Conservation (phyloP, 1,140 invertebrate genomes). For the Frieseomelitta varia region DNA sequence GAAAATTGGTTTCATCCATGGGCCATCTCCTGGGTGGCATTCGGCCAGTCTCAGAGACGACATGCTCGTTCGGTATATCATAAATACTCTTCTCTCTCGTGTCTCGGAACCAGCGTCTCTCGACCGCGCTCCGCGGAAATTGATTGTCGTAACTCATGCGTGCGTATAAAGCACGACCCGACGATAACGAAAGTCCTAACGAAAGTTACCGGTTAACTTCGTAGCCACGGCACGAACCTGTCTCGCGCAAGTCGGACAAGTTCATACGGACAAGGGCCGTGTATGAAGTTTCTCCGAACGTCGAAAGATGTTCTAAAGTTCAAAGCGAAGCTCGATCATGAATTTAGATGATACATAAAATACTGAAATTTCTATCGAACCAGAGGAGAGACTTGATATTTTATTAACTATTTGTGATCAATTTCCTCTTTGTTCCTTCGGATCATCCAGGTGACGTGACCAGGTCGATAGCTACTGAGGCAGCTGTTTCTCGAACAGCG, state of each 20-base stretch:
- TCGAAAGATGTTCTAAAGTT: neutral
- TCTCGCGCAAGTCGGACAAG: neutral
- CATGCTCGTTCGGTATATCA: conserved; percentile 63
- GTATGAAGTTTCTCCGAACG: neutral
- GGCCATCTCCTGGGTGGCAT: conserved; percentile 74
- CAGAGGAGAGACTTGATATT: neutral
- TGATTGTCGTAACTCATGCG: conserved; percentile 54
- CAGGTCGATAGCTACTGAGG: neutral
- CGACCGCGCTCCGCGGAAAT: conserved; percentile 52
- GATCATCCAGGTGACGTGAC: neutral
- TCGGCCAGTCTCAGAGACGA: conserved; percentile 60
- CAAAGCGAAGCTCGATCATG: neutral
- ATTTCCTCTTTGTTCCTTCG: neutral
- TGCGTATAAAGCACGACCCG: conserved; percentile 7
- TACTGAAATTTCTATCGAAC: neutral
- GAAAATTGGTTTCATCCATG: conserved; percentile 79
- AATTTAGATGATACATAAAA: neutral
- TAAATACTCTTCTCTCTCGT: conserved; percentile 64
- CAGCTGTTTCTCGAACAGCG: conserved; percentile 27
- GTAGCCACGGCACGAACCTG: neutral
- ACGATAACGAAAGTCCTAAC: conserved; percentile 20
- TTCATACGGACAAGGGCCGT: neutral
- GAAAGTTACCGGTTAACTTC: no score
- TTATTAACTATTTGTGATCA: neutral
- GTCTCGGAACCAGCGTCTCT: conserved; percentile 25